These are phyloP conservation scores for Plodia interpunctella DNA, from an alignment of 1,140 invertebrate genomes.

Conservation along the genomic window DNA sequence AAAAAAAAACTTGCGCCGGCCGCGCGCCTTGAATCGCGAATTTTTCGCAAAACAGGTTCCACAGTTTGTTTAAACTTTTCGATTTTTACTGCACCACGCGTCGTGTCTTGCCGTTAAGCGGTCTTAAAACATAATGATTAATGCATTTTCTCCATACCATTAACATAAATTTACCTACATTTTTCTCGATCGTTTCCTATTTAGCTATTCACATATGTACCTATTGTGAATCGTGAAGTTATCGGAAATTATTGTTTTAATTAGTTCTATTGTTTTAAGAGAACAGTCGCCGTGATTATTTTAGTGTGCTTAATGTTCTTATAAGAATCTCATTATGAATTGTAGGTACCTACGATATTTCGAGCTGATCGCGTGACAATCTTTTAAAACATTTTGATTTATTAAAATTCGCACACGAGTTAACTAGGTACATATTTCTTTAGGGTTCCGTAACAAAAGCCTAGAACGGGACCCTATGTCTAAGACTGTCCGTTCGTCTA, in stretches of 20 bases:
- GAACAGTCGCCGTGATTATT: background rate
- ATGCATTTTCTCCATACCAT: conserved; percentile 1
- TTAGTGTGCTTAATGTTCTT: background rate
- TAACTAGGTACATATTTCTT: no score
- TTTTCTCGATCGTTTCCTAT: background rate
- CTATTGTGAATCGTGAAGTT: background rate
- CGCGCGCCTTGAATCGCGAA: conserved; percentile 51
- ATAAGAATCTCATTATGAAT: background rate
- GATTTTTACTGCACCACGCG: conserved; percentile 31
- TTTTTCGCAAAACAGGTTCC: conserved; percentile 67
- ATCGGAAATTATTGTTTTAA: background rate
- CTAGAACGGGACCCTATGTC: no score
- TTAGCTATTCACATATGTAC: no score
- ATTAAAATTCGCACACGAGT: no score
- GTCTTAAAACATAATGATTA: conserved; percentile 1
- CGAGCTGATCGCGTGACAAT: no score
- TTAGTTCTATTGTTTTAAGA: background rate
- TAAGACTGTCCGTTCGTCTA: no score
- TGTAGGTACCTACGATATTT: background rate
- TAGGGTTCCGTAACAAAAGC: no score
- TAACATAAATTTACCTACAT: background rate
- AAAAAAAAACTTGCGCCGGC: conserved; percentile 38
- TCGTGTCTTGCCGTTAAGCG: background rate
- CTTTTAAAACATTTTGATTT: no score
- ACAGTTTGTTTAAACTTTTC: conserved; percentile 47